phyloP scores from a whole-genome alignment of 2,797 vertebrate genomes.

The Mus minutoides region DNA sequence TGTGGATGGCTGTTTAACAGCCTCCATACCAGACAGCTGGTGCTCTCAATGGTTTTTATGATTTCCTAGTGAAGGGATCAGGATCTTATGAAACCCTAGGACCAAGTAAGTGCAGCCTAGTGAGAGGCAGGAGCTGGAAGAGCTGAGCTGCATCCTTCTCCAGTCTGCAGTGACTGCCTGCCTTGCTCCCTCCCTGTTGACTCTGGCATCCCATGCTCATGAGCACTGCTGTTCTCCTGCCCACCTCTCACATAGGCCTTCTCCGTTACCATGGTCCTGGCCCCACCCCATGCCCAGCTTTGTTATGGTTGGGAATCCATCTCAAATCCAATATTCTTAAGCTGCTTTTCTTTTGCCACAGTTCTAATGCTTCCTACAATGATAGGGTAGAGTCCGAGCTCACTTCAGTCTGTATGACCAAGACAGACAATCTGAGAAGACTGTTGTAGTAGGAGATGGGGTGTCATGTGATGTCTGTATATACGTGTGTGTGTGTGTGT shows the following conservation, averaged over 20 bases:
- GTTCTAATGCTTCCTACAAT: not conserved
- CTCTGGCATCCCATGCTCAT: rapidly evolving
- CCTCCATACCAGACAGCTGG: not conserved
- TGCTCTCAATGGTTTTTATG: not conserved
- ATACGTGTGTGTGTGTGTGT: too few species aligned
- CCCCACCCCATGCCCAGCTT: not conserved
- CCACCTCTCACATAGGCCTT: not conserved
- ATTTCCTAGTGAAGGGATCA: not conserved
- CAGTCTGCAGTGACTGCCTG: rapidly evolving
- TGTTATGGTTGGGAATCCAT: not conserved
- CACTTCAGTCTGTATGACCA: too few species aligned
- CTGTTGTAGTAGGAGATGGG: not conserved
- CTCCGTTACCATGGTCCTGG: too few species aligned
- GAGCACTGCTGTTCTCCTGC: not conserved
- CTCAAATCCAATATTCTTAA: not conserved
- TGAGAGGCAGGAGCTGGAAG: not conserved
- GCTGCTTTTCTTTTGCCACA: not conserved
- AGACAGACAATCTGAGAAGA: not conserved
- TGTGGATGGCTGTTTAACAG: too few species aligned
- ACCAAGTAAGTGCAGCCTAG: not conserved
- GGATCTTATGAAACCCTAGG: not conserved
- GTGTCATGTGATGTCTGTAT: not conserved
- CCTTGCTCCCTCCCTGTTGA: not conserved
- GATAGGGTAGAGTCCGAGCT: not conserved
- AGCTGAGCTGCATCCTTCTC: not conserved